Conservation (phyloP, 2,113 vertebrate genomes). For the Syngnathus floridae region DNA sequence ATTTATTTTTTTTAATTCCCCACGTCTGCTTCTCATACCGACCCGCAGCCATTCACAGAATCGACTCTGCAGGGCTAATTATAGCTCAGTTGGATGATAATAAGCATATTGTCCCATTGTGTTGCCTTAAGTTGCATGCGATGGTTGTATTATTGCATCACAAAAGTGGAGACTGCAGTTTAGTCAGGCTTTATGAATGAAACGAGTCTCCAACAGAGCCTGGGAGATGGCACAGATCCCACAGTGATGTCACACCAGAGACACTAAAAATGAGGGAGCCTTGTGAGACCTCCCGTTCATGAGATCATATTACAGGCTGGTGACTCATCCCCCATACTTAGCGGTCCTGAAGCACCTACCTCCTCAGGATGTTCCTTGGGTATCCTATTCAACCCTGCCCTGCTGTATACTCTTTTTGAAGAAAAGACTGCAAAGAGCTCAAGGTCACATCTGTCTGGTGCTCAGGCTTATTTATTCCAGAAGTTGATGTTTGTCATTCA, state of each 20-base stretch:
- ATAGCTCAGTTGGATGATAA: constrained; percentile 47
- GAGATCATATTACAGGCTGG: constrained; percentile 63
- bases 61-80: constrained; percentile 52
- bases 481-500: constrained; percentile 21
- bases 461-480: constrained; percentile 52
- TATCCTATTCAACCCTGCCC: constrained; percentile 28
- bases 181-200: constrained; percentile 69
- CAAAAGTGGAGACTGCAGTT: constrained; percentile 48
- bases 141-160: constrained; percentile 62
- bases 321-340: constrained; percentile 52
- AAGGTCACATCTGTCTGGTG: constrained; percentile 35
- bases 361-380: constrained; percentile 25
- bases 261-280: constrained; percentile 47
- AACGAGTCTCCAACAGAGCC: constrained; percentile 56
- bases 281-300: constrained; percentile 69
- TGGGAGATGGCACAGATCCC: constrained; percentile 64
- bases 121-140: constrained; percentile 58
- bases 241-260: constrained; percentile 69
- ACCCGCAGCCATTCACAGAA: constrained; percentile 25
- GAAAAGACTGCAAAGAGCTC: constrained; percentile 39
- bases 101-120: constrained; percentile 51
- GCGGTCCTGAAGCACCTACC: constrained; percentile 36
- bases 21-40: constrained; percentile 22
- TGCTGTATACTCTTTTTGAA: constrained; percentile 17
- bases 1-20: constrained; percentile 14